phyloP scores from a whole-genome alignment of 1,140 invertebrate genomes.

The Ceratosolen fusciceps region DNA sequence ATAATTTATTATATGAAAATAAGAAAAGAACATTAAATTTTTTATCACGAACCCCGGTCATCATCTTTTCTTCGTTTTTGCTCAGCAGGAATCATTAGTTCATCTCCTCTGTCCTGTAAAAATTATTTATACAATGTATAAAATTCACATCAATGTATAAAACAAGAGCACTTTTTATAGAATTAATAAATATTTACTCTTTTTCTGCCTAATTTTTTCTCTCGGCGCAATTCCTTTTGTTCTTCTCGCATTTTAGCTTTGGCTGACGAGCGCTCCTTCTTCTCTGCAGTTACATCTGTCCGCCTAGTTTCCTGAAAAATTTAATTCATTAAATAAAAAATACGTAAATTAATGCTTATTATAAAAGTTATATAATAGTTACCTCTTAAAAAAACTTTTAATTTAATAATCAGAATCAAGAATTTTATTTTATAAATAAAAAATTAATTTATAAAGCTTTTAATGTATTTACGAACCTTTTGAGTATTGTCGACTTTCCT shows the following conservation, averaged over 20 bases:
- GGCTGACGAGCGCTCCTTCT: constrained; percentile 76
- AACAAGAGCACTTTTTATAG: no score
- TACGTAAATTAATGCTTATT: no score
- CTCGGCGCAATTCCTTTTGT: constrained; percentile 80
- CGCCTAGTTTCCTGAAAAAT: constrained; percentile 71
- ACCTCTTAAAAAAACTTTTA: no score
- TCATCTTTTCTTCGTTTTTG: constrained; percentile 83
- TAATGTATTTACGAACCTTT: constrained; percentile 79
- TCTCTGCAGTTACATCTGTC: constrained; percentile 73
- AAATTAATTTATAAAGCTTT: not conserved
- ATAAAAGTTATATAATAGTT: not conserved
- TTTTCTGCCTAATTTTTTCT: constrained; percentile 82
- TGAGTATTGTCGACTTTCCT: constrained; percentile 83
- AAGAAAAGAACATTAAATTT: constrained; percentile 44
- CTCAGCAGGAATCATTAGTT: constrained; percentile 74
- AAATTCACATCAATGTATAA: not conserved
- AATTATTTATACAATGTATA: constrained; percentile 17
- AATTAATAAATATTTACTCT: constrained; percentile 73
- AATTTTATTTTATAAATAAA: constrained; percentile 26
- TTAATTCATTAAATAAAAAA: constrained; percentile 2
- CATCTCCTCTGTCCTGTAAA: constrained; percentile 78
- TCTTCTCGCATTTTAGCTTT: constrained; percentile 78
- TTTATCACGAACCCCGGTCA: constrained; percentile 76
- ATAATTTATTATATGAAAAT: not conserved
- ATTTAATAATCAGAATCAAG: not conserved